Base-by-base conservation (phyloP, 2,797 vertebrate species). In the Cossypha niveicapilla region DNA sequence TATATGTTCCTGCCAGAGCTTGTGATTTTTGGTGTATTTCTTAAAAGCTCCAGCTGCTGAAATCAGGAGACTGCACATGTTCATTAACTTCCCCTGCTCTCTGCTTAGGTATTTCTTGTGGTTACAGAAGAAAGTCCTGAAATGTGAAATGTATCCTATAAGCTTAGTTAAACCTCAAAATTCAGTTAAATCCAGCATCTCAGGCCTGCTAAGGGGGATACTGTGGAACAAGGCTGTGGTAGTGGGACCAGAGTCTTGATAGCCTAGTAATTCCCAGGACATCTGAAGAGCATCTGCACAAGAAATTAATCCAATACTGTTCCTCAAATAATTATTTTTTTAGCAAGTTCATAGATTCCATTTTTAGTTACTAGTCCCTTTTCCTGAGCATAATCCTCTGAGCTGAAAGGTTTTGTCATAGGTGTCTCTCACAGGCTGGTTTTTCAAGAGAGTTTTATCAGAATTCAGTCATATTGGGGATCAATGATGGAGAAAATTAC, bases 11-110 rank as follows among this genome's bases (percentile, higher is more conserved):
- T 91, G 92, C 68, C 87, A 94, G 45, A 89, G 34, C 35, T 87
- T 88, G 24, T 35, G 53, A 91, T 65, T 93, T 87, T 89, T 87
- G 50, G 45, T 80, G 24, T 4, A 1, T 68, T 89, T 77, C 85
- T 88, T 80, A 86, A 74, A 77, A 92, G 72, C 34, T 86, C 53
- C 92, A 92, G 79, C 53, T 92, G 85, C 78, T 90, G 72, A 85
- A 85, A 73, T 44, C 61, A 71, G 47, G 54, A 82, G 84, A 76
- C 6, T 63, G 57, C 25, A 63, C 9, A 18, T 37, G 25, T 74
- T 94, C 81, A 85, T 89, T 82, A 92, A 86, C 23, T 62, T 41
- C n/a, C 25, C 13, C 18, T 51, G 18, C 42, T 67, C 47, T 47
- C 42, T 2, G 1, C 79, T 71, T 71, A 37, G 2, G 11, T 68